Conservation (phyloP, 2,113 vertebrate species). For the Tympanuchus pallidicinctus region DNA sequence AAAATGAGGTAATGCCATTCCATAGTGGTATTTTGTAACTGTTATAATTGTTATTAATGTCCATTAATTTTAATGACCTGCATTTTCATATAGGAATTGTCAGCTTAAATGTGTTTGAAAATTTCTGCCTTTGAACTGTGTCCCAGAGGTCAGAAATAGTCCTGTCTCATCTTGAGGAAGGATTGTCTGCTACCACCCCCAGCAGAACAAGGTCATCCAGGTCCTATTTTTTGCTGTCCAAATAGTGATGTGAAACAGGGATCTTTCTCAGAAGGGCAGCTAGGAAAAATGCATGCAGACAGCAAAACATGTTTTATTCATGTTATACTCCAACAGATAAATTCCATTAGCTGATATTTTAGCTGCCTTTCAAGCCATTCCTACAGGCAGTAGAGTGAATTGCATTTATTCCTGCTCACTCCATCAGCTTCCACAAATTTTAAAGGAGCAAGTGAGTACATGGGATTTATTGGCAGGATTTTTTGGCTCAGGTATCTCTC, state of each 20-base stretch:
- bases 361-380: conserved; percentile 15
- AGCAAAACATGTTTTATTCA: conserved; percentile 61
- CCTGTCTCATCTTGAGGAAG: neutral
- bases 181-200: neutral
- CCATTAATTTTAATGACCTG: neutral
- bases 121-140: neutral
- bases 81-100: neutral
- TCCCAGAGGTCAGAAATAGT: neutral
- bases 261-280: neutral
- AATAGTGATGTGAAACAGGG: neutral
- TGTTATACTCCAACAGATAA: neutral
- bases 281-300: neutral
- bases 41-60: neutral
- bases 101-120: neutral
- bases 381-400: neutral
- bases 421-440: neutral
- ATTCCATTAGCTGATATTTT: conserved; percentile 13
- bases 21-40: neutral
- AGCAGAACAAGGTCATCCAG: neutral
- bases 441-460: neutral
- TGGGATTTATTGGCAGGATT: neutral
- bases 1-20: neutral
- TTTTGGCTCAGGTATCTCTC: neutral
- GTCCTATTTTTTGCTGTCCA: conserved; percentile 7
- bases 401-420: neutral